Evolutionary conservation across 2,797 vertebrate species (phyloP).

Genomic region (Peromyscus nudipes): DNA sequence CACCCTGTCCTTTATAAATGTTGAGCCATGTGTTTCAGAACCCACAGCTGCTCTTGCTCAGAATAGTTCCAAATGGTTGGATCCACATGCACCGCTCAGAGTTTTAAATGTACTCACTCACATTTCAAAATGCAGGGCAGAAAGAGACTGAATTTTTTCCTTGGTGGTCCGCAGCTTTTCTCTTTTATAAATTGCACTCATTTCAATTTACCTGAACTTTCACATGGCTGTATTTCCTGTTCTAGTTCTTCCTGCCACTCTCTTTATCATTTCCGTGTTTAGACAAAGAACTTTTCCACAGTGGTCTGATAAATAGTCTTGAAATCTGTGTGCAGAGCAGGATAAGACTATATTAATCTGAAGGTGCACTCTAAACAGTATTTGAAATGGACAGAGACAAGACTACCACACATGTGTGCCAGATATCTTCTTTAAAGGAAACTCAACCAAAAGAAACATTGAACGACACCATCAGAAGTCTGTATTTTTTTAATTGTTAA

Average conservation of each 20-base stretch:
- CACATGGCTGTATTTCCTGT: slow-evolving; percentile 73
- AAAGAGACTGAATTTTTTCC: slow-evolving; percentile 83
- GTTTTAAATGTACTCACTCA: slow-evolving; percentile 88
- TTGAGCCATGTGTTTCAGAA: slow-evolving; percentile 83
- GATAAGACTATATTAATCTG: slow-evolving; percentile 19
- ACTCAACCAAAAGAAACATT: slow-evolving; percentile 53
- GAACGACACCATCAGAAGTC: background rate
- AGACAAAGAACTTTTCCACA: background rate
- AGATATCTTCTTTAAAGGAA: slow-evolving; percentile 42
- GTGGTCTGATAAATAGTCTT: background rate
- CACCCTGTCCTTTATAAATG: slow-evolving; percentile 63
- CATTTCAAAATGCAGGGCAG: slow-evolving; percentile 86
- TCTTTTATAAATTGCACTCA: slow-evolving; percentile 85
- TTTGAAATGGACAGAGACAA: slow-evolving; percentile 20
- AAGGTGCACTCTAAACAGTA: slow-evolving; percentile 5
- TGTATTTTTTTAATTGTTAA: slow-evolving; percentile 49
- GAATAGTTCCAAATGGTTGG: slow-evolving; percentile 84
- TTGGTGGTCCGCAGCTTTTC: slow-evolving; percentile 85
- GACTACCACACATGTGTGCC: background rate
- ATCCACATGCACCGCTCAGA: slow-evolving; percentile 81
- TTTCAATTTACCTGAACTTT: slow-evolving; percentile 78
- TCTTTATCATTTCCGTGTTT: slow-evolving; percentile 75
- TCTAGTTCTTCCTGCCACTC: slow-evolving; percentile 69
- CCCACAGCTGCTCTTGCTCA: slow-evolving; percentile 86
- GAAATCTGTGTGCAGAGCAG: background rate